phyloP scores from a whole-genome alignment of 2,797 vertebrate genomes.

The Rhyacichthys aspro region DNA sequence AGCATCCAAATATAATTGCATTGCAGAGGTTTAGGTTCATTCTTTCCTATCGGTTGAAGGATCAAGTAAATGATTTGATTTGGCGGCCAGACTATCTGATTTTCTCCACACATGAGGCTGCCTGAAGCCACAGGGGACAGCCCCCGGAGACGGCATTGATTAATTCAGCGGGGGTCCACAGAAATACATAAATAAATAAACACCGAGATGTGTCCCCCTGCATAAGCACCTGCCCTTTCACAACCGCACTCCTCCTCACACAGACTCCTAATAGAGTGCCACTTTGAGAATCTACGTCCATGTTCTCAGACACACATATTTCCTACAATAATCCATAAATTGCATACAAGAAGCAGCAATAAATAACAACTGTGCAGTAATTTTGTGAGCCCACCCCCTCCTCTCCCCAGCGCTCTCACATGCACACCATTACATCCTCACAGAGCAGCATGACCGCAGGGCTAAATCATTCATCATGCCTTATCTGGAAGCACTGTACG shows the following conservation, averaged over 20 bases:
- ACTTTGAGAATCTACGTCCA: background rate
- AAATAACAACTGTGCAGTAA: slow-evolving; percentile 25
- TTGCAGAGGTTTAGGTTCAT: slow-evolving; percentile 29
- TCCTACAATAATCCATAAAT: slow-evolving; percentile 27
- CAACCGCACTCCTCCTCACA: background rate
- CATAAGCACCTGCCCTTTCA: slow-evolving; percentile 30
- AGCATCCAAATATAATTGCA: slow-evolving; percentile 21
- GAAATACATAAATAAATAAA: slow-evolving; percentile 64
- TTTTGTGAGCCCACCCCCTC: slow-evolving; percentile 23
- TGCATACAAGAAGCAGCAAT: slow-evolving; percentile 19
- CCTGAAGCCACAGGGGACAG: slow-evolving; percentile 57
- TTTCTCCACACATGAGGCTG: slow-evolving; percentile 40
- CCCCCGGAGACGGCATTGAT: slow-evolving; percentile 52
- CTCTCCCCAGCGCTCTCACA: slow-evolving; percentile 1
- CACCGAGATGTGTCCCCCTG: slow-evolving; percentile 27
- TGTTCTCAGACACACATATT: slow-evolving; percentile 20
- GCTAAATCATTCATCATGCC: slow-evolving; percentile 58
- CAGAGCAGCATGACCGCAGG: slow-evolving; percentile 37
- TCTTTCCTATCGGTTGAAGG: slow-evolving; percentile 32
- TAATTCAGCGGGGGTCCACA: slow-evolving; percentile 51
- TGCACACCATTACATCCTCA: slow-evolving; percentile 8
- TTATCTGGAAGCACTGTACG: slow-evolving; percentile 47
- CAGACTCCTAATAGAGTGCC: slow-evolving; percentile 6
- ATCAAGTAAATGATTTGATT: slow-evolving; percentile 62
- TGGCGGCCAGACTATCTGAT: slow-evolving; percentile 52